phyloP scores from a whole-genome alignment of 2,113 vertebrate genomes.

The Diphyllodes magnificus region DNA sequence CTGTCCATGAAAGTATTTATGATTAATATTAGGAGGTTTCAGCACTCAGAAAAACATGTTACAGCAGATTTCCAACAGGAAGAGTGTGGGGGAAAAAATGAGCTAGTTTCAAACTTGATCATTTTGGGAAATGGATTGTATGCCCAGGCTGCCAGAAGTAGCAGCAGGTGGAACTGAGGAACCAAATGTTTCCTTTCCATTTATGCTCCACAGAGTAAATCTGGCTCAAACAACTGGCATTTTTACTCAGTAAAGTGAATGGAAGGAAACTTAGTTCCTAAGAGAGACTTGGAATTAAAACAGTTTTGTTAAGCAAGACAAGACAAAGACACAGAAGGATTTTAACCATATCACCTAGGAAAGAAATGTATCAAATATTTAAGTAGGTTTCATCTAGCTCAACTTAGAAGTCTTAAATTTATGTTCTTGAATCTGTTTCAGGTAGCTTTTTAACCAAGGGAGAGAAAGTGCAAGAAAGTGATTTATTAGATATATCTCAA shows the following conservation, averaged over 20 bases:
- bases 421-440: not conserved
- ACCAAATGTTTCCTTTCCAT: not conserved
- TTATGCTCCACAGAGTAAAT: not conserved
- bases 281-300: not conserved
- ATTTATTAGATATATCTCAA: not conserved
- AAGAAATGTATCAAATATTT: not conserved
- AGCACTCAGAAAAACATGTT: not conserved
- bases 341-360: not conserved
- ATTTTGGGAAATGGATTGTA: not conserved
- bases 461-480: not conserved
- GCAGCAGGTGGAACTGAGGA: not conserved
- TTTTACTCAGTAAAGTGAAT: not conserved
- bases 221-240: not conserved
- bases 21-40: not conserved
- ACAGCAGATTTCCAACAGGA: not conserved
- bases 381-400: not conserved
- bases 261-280: not conserved
- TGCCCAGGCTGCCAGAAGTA: not conserved
- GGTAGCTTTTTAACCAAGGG: not conserved
- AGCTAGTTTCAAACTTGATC: not conserved
- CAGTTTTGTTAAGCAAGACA: not conserved
- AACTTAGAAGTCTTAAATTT: not conserved
- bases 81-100: not conserved
- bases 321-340: not conserved
- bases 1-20: not conserved